Conservation (phyloP, 37 sponge, comb jelly and placozoan genomes). For the Diacarnus erythraeanus region DNA sequence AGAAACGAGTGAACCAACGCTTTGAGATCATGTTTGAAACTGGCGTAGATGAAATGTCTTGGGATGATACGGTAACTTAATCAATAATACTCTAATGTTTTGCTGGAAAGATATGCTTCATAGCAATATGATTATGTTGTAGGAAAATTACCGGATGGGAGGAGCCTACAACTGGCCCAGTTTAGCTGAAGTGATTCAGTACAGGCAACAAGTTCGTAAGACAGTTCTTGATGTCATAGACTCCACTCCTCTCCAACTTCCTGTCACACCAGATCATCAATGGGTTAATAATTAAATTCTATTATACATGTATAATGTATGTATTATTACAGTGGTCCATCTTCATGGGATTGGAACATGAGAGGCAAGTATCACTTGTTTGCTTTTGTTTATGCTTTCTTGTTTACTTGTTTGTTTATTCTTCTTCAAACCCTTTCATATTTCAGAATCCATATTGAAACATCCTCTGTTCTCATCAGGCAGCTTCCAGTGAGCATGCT, state of each 20-base stretch:
- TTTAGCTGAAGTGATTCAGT: slow-evolving; percentile 63
- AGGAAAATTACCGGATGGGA: slow-evolving; percentile 93
- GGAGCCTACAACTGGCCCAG: slow-evolving; percentile 78
- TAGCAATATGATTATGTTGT: not conserved
- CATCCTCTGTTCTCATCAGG: slow-evolving; percentile 81
- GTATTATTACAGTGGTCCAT: slow-evolving; percentile 70
- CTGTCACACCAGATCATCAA: slow-evolving; percentile 67
- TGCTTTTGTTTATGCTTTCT: not conserved
- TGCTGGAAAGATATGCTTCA: too few species aligned
- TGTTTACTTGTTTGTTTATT: not conserved
- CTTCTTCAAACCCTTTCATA: not conserved
- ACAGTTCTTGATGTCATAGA: slow-evolving; percentile 68
- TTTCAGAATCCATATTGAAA: slow-evolving; percentile 77
- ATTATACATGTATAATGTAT: not conserved
- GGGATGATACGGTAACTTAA: slow-evolving; percentile 90
- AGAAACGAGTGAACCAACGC: slow-evolving; percentile 68
- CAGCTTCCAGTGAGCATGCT: slow-evolving; percentile 77
- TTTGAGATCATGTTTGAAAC: slow-evolving; percentile 88
- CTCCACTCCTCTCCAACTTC: slow-evolving; percentile 60
- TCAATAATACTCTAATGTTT: too few species aligned
- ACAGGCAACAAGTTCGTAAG: slow-evolving; percentile 61
- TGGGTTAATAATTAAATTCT: slow-evolving; percentile 56
- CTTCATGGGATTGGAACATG: slow-evolving; percentile 86
- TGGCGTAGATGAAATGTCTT: slow-evolving; percentile 94
- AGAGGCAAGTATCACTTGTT: slow-evolving; percentile 50